Percentiles rank a stretch among this genome's conserved stretches.
phyloP scores from a whole-genome alignment of 2,797 vertebrate species.

The Gephyroberyx darwinii region DNA sequence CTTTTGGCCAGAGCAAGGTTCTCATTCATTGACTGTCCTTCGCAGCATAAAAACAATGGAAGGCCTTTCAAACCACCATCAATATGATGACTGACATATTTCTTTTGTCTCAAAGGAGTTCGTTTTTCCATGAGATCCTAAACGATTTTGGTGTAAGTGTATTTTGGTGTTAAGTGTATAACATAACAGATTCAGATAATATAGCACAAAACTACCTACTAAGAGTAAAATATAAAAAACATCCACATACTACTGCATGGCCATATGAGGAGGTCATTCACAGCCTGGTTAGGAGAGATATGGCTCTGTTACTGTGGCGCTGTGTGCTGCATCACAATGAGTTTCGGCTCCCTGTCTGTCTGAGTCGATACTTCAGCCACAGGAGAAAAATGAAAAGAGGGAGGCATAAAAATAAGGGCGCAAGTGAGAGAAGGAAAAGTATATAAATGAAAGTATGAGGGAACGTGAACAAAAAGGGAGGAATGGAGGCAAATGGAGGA shows the following conservation, averaged over 20 bases:
- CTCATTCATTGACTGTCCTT: conserved; percentile 20
- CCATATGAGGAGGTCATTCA: conserved; percentile 29
- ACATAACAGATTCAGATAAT: too few relatives aligned
- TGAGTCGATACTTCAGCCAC: conserved; percentile 31
- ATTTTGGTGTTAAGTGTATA: too few relatives aligned
- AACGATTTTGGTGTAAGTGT: too few relatives aligned
- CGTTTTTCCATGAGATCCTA: background rate
- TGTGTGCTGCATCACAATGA: conserved; percentile 61
- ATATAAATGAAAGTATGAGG: conserved; percentile 5
- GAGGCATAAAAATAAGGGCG: background rate
- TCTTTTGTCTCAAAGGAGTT: background rate
- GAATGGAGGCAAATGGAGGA: background rate
- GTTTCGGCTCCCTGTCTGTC: conserved; percentile 25
- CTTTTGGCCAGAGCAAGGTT: background rate
- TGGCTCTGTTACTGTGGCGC: conserved; percentile 10
- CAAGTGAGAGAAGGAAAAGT: conserved; percentile 20
- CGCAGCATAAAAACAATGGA: conserved; percentile 9
- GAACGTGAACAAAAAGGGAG: background rate
- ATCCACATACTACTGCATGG: background rate
- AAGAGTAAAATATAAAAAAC: background rate
- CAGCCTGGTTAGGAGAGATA: conserved; percentile 13
- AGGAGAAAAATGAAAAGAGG: conserved; percentile 16
- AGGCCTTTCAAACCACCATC: background rate
- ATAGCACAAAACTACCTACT: too few relatives aligned
- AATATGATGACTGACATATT: background rate